Base-by-base conservation (phyloP, 2,113 vertebrate genomes). In the Bubo bubo region DNA sequence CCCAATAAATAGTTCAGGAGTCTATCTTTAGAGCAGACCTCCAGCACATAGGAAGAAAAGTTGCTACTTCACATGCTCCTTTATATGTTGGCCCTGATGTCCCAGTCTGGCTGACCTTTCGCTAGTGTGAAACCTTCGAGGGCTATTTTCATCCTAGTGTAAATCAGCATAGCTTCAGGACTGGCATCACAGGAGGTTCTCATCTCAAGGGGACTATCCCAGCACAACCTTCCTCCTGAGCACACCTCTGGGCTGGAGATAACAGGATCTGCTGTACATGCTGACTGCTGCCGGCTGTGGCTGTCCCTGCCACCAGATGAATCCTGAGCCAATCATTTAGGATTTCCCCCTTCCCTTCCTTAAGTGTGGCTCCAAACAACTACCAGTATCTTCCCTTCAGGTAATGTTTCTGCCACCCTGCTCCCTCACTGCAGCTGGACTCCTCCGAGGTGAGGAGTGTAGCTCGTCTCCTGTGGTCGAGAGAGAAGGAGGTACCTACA, bases 141-240 rank as follows among this genome's bases (percentile, higher is more conserved):
- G 45, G 90, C 81, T 96, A 94, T 94, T 94, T 96, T 87, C 81
- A 96, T 93, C 77, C 81, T 76, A 59, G 56, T 60, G 87, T 52
- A 93, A 96, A 89, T 96, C 80, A 82, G 64, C 2, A 3, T 76
- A 87, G 62, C 77, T 91, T 84, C 0, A 0, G 35, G 32, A 14
- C 10, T 97, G 92, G 74, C 87, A 93, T 88, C 92, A 87, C 34
- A 58, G 89, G 21, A 90, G 62, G 70, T 72, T 86, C 60, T 96
- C 62, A 90, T 68, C 62, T 76, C 73, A 79, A 9, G n/a, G 39
- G n/a, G 66, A 79, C 87, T 93, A 81, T 93, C 84, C 73, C 30
- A 85, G 77, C 14, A 68, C 47, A 93, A 68, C 77, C 73, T 90
- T 86, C 50, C 77, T 84, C 30, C 1, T 0, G 3, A 77, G 35